Evolutionary conservation across 1,140 invertebrate species (phyloP), one percentile per base, ranked within the genome.

Genomic region (Calliopsis andreniformis): DNA sequence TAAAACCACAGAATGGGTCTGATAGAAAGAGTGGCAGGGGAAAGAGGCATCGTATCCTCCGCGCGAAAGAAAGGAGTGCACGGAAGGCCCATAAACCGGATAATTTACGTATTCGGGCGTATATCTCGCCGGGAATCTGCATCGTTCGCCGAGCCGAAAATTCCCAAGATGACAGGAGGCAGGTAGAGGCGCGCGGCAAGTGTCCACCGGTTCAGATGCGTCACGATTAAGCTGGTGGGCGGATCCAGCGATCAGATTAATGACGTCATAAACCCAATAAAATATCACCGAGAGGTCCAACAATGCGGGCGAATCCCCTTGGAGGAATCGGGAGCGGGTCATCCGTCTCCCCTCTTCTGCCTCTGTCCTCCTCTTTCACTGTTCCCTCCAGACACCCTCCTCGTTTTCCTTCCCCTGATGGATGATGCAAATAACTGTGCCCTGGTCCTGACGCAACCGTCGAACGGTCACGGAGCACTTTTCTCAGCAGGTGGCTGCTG

Each of bases 241-340:
- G 87, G 85, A 80, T 83, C 71, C 82, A 69, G 80, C 84, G 87
- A 89, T 88, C 86, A 88, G 88, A 90, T 91, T 90, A 90, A 90
- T 90, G 88, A 89, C 87, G 85, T 88, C 89, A 89, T 90, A 90
- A 90, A 90, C 82, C 86, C 82, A 90, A 91, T 90, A 91, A 91
- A 90, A 91, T 89, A 90, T 90, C 87, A 84, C 86, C 84, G 62
- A 67, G 71, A 67, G 83, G 61, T 64, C 62, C 80, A 88, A 89
- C 89, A 88, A 90, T 89, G 86, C 87, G 82, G 82, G 70, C 84
- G 78, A 85, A 86, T 81, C 72, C 56, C 59, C 39, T 51, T 25
- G 49, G 56, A 51, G 85, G 78, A 83, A 85, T 85, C 77, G 79
- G 67, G 82, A 84, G 69, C 76, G 67, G 61, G 8, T 28, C 32